phyloP scores from a whole-genome alignment of 2,797 vertebrate species.

The Pseudochirops corinnae region DNA sequence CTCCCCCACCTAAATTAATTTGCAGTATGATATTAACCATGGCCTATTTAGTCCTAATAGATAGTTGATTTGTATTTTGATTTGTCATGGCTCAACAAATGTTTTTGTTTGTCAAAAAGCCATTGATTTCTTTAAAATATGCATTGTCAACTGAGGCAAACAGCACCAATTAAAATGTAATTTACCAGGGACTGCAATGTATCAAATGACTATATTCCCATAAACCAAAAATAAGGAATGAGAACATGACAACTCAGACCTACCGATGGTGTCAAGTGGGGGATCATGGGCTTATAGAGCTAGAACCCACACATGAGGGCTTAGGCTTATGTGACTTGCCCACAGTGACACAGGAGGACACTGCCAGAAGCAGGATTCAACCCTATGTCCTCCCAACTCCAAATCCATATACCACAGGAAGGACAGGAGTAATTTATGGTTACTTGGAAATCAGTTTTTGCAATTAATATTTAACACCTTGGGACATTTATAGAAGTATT shows the following conservation, averaged over 20 bases:
- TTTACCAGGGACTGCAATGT: constrained; percentile 32
- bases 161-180: constrained; percentile 44
- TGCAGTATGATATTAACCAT: constrained; percentile 23
- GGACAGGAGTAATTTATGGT: background rate
- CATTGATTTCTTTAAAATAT: background rate
- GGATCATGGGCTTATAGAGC: too few relatives aligned
- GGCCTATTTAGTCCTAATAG: constrained; percentile 43
- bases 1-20: constrained; percentile 19
- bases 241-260: constrained; percentile 1
- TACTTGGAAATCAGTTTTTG: constrained; percentile 39
- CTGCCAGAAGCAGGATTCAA: background rate
- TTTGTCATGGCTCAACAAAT: constrained; percentile 44
- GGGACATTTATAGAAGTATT: constrained; percentile 42
- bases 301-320: background rate
- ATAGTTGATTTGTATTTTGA: constrained; percentile 44
- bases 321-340: constrained; percentile 7
- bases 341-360: background rate
- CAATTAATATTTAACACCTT: constrained; percentile 34
- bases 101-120: constrained; percentile 22
- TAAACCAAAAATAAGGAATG: constrained; percentile 14
- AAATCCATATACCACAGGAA: background rate
- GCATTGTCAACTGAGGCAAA: constrained; percentile 28
- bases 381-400: background rate
- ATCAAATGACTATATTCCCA: constrained; percentile 7
- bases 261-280: too few relatives aligned